phyloP scores from a whole-genome alignment of 1,140 invertebrate genomes.

The Drosophila bifasciata region DNA sequence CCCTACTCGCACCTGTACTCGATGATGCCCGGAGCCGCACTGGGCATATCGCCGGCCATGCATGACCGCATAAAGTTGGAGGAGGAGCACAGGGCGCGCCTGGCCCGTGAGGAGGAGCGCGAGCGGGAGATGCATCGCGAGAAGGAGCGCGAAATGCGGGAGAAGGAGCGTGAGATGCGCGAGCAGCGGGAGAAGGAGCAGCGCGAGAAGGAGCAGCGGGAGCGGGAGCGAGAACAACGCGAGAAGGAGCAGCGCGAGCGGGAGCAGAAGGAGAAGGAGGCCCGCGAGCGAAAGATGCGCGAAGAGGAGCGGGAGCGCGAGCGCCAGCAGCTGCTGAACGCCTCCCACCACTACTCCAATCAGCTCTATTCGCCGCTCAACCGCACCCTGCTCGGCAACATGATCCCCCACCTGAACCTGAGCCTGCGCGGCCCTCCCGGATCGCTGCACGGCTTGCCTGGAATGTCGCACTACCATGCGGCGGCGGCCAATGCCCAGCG shows the following conservation, averaged over 20 bases:
- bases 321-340: conserved; percentile 72
- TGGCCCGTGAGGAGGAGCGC: conserved; percentile 86
- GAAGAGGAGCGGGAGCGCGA: conserved; percentile 74
- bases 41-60: conserved; percentile 85
- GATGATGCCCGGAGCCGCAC: conserved; percentile 85
- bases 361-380: conserved; percentile 76
- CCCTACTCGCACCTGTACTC: conserved; percentile 86
- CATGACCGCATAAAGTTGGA: conserved; percentile 87
- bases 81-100: conserved; percentile 87
- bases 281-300: conserved; percentile 57
- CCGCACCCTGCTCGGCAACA: conserved; percentile 73
- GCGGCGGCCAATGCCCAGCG: conserved; percentile 73
- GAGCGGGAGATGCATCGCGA: conserved; percentile 86
- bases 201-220: conserved; percentile 74
- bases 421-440: conserved; percentile 69
- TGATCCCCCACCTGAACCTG: conserved; percentile 78
- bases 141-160: conserved; percentile 84
- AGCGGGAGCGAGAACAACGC: conserved; percentile 75
- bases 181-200: conserved; percentile 84
- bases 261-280: conserved; percentile 73
- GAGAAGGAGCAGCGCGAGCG: conserved; percentile 74
- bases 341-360: conserved; percentile 81
- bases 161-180: conserved; percentile 71
- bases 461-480: conserved; percentile 80
- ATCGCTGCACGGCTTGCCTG: conserved; percentile 63